Evolutionary conservation across 2,113 vertebrate species (phyloP).

Genomic region (Cyprinodon tularosa): DNA sequence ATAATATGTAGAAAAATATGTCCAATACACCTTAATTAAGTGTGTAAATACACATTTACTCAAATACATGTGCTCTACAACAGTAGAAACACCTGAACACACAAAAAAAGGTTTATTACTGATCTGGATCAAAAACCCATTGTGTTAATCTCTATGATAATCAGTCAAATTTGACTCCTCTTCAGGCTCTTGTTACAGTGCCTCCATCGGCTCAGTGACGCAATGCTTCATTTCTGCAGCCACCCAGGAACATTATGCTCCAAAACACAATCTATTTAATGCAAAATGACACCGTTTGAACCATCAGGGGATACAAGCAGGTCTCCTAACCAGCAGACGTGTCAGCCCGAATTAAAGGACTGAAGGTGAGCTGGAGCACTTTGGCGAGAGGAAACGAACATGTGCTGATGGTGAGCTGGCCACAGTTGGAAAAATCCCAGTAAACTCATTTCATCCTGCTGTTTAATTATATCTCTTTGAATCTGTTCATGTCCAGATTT

Average conservation of each 20-base stretch:
- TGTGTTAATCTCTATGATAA: not conserved
- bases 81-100: not conserved
- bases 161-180: not conserved
- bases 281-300: slow-evolving; percentile 58
- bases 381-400: slow-evolving; percentile 37
- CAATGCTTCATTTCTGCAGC: slow-evolving; percentile 44
- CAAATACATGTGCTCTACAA: not conserved
- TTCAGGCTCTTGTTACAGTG: not conserved
- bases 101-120: not conserved
- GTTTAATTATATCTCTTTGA: not conserved
- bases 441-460: not conserved
- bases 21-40: not conserved
- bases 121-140: not conserved
- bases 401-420: not conserved
- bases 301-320: slow-evolving; percentile 64
- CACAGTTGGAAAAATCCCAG: not conserved
- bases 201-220: slow-evolving; percentile 33
- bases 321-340: slow-evolving; percentile 57
- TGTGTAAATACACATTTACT: not conserved
- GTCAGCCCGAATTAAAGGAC: slow-evolving; percentile 66
- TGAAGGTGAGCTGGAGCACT: slow-evolving; percentile 55
- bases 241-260: slow-evolving; percentile 68
- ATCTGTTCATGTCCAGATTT: not conserved
- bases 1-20: not conserved
- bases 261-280: slow-evolving; percentile 72